Evolutionary conservation across 2,113 vertebrate species (phyloP).

Genomic region (Monarcha castaneiventris): DNA sequence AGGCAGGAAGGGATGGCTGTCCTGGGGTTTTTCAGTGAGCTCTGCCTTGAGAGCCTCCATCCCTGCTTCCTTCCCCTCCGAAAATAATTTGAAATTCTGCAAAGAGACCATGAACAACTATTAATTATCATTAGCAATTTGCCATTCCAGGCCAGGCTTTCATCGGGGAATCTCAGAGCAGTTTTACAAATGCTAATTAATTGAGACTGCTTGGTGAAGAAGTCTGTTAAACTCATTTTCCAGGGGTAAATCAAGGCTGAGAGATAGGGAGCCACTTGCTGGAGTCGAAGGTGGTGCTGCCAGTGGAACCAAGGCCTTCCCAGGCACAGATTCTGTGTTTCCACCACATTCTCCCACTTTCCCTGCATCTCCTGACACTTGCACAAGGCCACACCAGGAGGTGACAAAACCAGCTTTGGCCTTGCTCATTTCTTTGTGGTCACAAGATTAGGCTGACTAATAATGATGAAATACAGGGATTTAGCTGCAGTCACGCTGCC

Average conservation of each 20-base stretch:
- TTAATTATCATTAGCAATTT: conserved; percentile 68
- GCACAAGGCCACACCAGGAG: background rate
- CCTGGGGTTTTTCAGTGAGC: background rate
- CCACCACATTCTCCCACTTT: background rate
- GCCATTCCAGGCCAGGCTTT: conserved; percentile 52
- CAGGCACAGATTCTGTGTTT: rapidly evolving
- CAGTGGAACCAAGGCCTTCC: background rate
- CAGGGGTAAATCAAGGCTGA: conserved; percentile 42
- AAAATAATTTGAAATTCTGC: conserved; percentile 26
- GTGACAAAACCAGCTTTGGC: background rate
- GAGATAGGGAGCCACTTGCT: background rate
- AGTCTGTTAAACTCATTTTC: conserved; percentile 52
- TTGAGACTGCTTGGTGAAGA: conserved; percentile 33
- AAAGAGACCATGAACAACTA: conserved; percentile 45
- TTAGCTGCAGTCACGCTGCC: background rate
- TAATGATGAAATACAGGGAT: background rate
- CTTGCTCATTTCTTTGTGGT: background rate
- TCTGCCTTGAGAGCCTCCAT: background rate
- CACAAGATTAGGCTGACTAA: background rate
- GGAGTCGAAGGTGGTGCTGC: background rate
- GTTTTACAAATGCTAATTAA: conserved; percentile 63
- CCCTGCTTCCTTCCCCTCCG: background rate
- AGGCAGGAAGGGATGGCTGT: background rate
- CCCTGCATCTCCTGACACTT: background rate
- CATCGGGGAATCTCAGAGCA: conserved; percentile 44